Evolutionary conservation across 2,888 invertebrate species (phyloP), one percentile per base, ranked within the genome.

Genomic region (Amphimallon solstitiale): DNA sequence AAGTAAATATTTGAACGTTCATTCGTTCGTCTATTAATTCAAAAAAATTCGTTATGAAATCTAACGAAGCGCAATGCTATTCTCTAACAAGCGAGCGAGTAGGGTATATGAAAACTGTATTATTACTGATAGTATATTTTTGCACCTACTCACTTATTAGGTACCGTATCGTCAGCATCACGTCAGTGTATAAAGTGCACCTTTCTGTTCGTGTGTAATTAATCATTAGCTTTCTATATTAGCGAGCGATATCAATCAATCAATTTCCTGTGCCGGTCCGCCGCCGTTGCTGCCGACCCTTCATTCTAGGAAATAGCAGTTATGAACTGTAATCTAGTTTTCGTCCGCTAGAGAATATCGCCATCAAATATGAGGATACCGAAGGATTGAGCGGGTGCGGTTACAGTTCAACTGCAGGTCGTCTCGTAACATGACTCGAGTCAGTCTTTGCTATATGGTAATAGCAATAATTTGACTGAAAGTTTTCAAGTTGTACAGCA

Each of bases 251-350:
- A 73, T 70, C 71, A 73, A 74, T 73, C 73, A 73, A 74, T 74
- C 72, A 71, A 70, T 70, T 71, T 67, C 35, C 14, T 29, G 29
- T 29, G 29, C 29, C 66, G 56, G 66, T 60, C 49, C 63, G 68
- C 35, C 10, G 35, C 14, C 45, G 40, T 14, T 10, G 48, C 29
- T 12, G 17, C 17, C 3, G 12, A 51, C 7, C n/a, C 10, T 2
- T 35, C 15, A 35, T 35, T 12, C 15, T 34, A 72, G 73, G 72
- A 74, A 73, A 73, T 75, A 70, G 71, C 71, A 72, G 72, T 74
- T 74, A 72, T 70, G 70, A 74, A 73, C 73, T 72, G 68, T 73
- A 75, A 75, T 73, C 71, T 70, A 48, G 70, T 73, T 74, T 71
- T 35, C 43, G 45, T 59, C 54, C 40, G 51, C 45, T 45, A 43